Evolutionary conservation across 2,797 vertebrate species (phyloP).

Genomic region (Trachops cirrhosus): DNA sequence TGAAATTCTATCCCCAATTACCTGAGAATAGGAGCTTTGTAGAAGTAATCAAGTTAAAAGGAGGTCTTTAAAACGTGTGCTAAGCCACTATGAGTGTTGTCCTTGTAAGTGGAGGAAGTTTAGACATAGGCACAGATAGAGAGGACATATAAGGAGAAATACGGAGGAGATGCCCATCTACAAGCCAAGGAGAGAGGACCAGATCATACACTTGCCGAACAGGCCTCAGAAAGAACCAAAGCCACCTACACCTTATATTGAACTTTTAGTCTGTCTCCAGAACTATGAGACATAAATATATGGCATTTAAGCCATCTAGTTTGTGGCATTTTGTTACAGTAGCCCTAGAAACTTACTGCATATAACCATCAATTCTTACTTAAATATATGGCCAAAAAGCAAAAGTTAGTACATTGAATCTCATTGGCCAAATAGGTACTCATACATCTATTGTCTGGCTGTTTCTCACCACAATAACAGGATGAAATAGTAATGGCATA

Average conservation of each 20-base stretch:
- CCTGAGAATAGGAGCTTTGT: neutral
- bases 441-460: neutral
- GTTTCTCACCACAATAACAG: neutral
- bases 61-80: neutral
- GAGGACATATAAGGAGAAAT: too few relatives aligned
- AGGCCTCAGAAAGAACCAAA: neutral
- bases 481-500: neutral
- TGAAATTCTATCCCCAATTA: neutral
- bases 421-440: neutral
- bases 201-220: neutral
- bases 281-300: neutral
- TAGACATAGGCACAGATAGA: neutral
- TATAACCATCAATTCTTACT: neutral
- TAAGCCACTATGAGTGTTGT: neutral
- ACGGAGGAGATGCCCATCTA: too few relatives aligned
- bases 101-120: neutral
- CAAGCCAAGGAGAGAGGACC: too few relatives aligned
- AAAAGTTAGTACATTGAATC: neutral
- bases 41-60: neutral
- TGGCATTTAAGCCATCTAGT: neutral
- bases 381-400: neutral
- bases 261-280: neutral
- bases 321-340: neutral
- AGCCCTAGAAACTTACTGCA: neutral
- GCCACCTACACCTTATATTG: neutral